phyloP scores from a whole-genome alignment of 1,140 invertebrate genomes.

The Aphaenogaster rudis region DNA sequence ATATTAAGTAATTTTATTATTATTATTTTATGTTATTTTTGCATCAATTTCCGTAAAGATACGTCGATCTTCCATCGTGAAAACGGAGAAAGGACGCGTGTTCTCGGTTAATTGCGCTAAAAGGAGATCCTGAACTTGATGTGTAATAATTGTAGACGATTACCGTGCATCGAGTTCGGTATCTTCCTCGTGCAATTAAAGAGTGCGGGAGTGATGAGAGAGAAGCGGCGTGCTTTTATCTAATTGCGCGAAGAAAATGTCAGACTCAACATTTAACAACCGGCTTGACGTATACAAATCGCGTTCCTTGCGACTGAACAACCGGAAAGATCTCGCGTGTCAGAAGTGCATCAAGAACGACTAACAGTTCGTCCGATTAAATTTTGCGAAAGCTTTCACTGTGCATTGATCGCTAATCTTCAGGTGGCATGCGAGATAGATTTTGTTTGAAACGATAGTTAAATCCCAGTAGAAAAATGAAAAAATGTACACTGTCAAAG shows the following conservation, averaged over 20 bases:
- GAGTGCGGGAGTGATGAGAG: neutral
- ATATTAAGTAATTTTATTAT: neutral
- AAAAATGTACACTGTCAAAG: neutral
- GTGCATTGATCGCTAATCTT: neutral
- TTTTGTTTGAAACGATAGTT: neutral
- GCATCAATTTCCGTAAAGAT: neutral
- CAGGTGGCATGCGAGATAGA: neutral
- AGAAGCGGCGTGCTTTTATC: slow-evolving; percentile 31
- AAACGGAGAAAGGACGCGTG: slow-evolving; percentile 19
- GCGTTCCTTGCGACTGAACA: slow-evolving; percentile 11
- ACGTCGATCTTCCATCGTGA: neutral
- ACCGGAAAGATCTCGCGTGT: slow-evolving; percentile 33
- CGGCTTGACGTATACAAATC: slow-evolving; percentile 26
- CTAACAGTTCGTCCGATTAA: slow-evolving; percentile 11
- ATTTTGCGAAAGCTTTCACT: slow-evolving; percentile 38
- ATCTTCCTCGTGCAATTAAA: slow-evolving; percentile 49
- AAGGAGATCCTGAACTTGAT: slow-evolving; percentile 36
- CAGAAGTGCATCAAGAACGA: slow-evolving; percentile 31
- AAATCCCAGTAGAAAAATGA: neutral
- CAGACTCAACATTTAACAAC: slow-evolving; percentile 21
- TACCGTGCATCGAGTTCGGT: slow-evolving; percentile 24
- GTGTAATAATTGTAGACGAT: slow-evolving; percentile 52
- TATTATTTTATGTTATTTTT: neutral
- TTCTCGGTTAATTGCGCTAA: slow-evolving; percentile 39
- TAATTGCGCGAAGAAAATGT: slow-evolving; percentile 35